Evolutionary conservation across 92 coral and sea anemone genomes (phyloP), one percentile per base, ranked within the genome.

Genomic region (Micromussa lordhowensis): DNA sequence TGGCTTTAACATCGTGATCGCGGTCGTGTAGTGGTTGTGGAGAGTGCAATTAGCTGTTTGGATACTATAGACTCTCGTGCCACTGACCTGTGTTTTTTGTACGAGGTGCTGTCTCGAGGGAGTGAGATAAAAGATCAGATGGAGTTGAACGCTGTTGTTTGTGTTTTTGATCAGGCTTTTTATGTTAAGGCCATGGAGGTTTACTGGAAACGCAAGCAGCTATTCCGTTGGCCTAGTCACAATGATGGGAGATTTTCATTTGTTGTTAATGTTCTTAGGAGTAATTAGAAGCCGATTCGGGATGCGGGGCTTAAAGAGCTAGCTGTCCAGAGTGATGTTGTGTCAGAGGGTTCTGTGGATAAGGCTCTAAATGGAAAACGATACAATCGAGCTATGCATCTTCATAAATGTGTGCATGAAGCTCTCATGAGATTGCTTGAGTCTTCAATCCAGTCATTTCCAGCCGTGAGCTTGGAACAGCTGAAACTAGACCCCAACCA

Each of bases 231-330:
- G 83, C 22, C 51, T 94, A n/a, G 85, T 94, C 14, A 79, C 83
- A 80, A 92, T 89, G 94, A 92, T 94, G 93, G 96, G 94, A 4
- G 94, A 91, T 32, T 94, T 92, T 40, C 93, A 94, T 79, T 40
- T 89, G 68, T 57, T n/a, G n/a, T n/a, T n/a, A n/a, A n/a, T n/a
- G n/a, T n/a, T n/a, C n/a, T n/a, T n/a, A n/a, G n/a, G n/a, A 40
- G 84, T 92, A 16, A 92, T 92, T 22, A 88, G 92, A 9, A n/a
- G n/a, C n/a, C n/a, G n/a, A n/a, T n/a, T n/a, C n/a, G n/a, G n/a
- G n/a, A n/a, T n/a, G n/a, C 91, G 19, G 95, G 95, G 21, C 85
- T 88, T n/a, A 72, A 82, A 35, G 88, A 83, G n/a, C 78, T 88
- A 24, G 91, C 86, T 74, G 87, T 88, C 11, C 87, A 88, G 64